Base-by-base conservation (phyloP, 2,113 vertebrate genomes). In the Cyanoderma ruficeps region DNA sequence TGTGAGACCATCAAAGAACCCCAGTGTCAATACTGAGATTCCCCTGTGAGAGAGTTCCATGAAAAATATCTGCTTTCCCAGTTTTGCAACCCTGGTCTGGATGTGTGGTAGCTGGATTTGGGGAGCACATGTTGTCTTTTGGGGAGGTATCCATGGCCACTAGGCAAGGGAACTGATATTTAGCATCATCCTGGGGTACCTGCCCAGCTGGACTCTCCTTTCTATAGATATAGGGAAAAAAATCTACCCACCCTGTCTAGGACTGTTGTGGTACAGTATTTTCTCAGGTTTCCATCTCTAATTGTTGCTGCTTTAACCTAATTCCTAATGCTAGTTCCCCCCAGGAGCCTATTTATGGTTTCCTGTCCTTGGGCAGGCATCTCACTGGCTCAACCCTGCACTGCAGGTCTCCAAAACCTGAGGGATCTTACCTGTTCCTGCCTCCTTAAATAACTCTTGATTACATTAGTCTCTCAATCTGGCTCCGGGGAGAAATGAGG, bases 211-310 rank as follows among this genome's bases (percentile, higher is more conserved):
- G 23, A 16, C 7, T 35, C 8, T 9, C 5, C 37, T 50, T 42
- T 60, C 59, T 41, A 9, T 13, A 69, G 35, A 13, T 11, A 19
- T 0, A 27, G 8, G 13, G 28, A 2, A 33, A 65, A 64, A 86
- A n/a, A 35, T 18, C 5, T 13, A 41, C 2, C 5, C 3, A 1
- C 8, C 3, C 41, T 6, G 0, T 22, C 56, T 20, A 27, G 13
- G 31, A 31, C 23, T 28, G 7, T 9, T 12, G 10, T 24, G 11
- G 19, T 44, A 52, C 15, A 46, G 24, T 33, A 22, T 67, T 87
- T 64, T 57, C 60, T 57, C 37, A 69, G 8, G 7, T 70, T 77
- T 81, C 24, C 13, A 18, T 57, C 27, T 35, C 50, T 33, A 37
- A 19, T 53, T 67, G 6, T 23, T 80, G 33, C 30, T 72, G 24